Base-by-base conservation (phyloP, 1,140 invertebrate genomes). In the Listronotus oregonensis region DNA sequence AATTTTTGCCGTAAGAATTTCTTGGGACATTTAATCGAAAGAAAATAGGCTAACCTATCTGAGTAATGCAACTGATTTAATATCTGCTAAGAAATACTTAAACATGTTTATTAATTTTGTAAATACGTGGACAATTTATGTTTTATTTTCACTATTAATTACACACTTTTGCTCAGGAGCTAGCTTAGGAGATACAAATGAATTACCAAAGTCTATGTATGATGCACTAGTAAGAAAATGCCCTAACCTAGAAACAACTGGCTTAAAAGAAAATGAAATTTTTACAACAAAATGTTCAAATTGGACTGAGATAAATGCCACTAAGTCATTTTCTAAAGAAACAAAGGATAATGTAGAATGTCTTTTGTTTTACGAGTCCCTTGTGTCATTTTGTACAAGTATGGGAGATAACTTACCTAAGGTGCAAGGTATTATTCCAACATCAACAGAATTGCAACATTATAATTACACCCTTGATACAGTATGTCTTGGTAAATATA, bases 221-320 rank as follows among this genome's bases (percentile, higher is more conserved):
- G 42, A 56, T 11, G 42, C 37, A 7, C 15, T 64, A 34, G 44
- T 56, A 3, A 14, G 40, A n/a, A 64, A 64, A 42, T 64, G 62
- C 49, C 62, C 62, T 14, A n/a, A 37, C 10, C 11, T 64, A 17
- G 39, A 50, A 18, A 21, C 17, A 49, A 64, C 52, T 12, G 27
- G 14, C 15, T 7, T 64, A 49, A 43, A 43, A 21, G n/a, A 56
- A 0, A 49, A 64, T 43, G 34, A 46, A 11, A 15, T 56, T 10
- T 47, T 56, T 49, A 31, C 15, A 11, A 64, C 43, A 17, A 12
- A 49, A n/a, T 64, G 62, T 42, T n/a, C 12, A 57, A 57, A 64
- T 14, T 64, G 42, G 42, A 37, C 34, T 7, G 42, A 39, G 4
- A 63, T 63, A 15, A 55, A 47, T 37, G 51, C 21, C 18, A 39